Conservation (phyloP, 2,888 invertebrate genomes). For the Heliconius ismenius region DNA sequence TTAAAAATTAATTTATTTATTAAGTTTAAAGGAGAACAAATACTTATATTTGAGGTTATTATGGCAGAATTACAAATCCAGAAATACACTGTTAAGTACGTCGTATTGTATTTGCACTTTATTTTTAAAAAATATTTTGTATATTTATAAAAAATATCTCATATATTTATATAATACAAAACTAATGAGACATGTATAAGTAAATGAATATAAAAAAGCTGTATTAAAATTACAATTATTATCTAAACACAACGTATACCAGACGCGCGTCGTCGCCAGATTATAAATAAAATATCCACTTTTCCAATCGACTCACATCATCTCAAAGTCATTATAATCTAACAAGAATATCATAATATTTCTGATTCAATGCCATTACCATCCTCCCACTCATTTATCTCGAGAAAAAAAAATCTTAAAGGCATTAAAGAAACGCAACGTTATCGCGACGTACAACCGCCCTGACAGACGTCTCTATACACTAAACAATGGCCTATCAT, state of each 20-base stretch:
- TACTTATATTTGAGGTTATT: neutral
- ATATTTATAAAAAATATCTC: neutral
- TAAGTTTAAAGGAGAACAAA: too few species aligned
- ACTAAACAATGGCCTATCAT: slow-evolving; percentile 73
- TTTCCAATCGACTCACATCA: slow-evolving; percentile 4
- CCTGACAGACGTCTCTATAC: slow-evolving; percentile 77
- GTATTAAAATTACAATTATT: neutral
- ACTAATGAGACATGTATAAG: neutral
- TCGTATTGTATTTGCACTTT: neutral
- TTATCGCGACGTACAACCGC: slow-evolving; percentile 65
- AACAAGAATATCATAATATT: slow-evolving; percentile 40
- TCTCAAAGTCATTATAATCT: slow-evolving; percentile 34
- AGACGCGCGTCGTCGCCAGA: neutral
- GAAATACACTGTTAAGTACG: too few species aligned
- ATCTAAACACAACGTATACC: neutral
- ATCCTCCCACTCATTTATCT: slow-evolving; percentile 45
- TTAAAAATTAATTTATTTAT: too few species aligned
- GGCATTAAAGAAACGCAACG: slow-evolving; percentile 62
- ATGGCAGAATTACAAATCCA: neutral
- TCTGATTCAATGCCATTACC: slow-evolving; percentile 43
- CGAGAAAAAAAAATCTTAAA: slow-evolving; percentile 42
- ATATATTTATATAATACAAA: neutral
- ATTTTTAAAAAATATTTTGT: neutral
- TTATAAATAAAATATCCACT: slow-evolving; percentile 11
- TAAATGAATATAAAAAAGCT: neutral